Base-by-base conservation (phyloP, 2,797 vertebrate genomes). In the Heliangelus exortis region DNA sequence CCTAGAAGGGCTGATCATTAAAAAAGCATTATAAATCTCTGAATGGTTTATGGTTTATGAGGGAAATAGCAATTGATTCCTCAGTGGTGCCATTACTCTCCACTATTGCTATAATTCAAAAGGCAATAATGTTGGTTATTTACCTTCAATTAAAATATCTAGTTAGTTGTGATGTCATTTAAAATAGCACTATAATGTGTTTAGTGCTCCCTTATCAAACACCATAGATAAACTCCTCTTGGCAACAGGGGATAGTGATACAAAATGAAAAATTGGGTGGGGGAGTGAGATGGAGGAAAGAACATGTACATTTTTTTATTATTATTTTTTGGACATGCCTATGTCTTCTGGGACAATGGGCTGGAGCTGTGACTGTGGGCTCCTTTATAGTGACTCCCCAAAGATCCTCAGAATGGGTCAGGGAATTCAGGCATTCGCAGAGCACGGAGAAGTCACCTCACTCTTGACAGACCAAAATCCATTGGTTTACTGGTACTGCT, bases 121-220 rank as follows among this genome's bases (percentile, higher is more conserved):
- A 94, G 91, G 95, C 96, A 96, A 96, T 96, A 96, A 96, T 68
- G 95, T 94, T 92, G 93, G 94, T 96, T 96, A 96, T 96, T 96
- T 96, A 96, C 95, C 96, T 96, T 96, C 94, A 96, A 95, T 96
- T 96, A 96, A 96, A 96, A 95, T 95, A 96, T 86, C 95, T 96
- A 95, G 87, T 95, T 96, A 96, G 96, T 96, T 96, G 94, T 94
- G 95, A 95, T 96, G 87, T 95, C 95, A 96, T 96, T 96, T 95
- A 94, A 96, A 96, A 96, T 92, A 93, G 92, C 93, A 93, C 66
- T 87, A 48, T 94, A 95, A 95, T 96, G 68, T 85, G 89, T 95
- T 95, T 93, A 95, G 94, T 96, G 90, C 89, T 96, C 95, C 94
- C 95, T 94, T 92, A 95, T 90, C 90, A 90, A 93, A 93, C 92